Base-by-base conservation (phyloP, 2,797 vertebrate genomes). In the Hypotaenidia philippensis region DNA sequence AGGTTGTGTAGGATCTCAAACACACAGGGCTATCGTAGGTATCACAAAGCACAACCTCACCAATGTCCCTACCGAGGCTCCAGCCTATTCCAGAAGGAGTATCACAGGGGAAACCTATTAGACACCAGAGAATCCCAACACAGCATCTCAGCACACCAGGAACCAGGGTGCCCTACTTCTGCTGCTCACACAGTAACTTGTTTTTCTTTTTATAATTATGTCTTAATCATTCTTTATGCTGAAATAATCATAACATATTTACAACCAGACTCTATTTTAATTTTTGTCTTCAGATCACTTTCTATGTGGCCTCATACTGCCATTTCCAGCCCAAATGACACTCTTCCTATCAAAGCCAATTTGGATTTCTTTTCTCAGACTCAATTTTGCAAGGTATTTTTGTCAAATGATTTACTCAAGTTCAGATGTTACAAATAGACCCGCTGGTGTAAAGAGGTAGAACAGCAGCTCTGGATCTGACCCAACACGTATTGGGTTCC, bases 331-430 rank as follows among this genome's bases (percentile, higher is more conserved):
- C 95, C 94, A 65, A 65, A 77, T 94, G 87, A 96, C 91, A 88
- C 59, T 68, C 71, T 83, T 96, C 89, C 96, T 91, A 93, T 96
- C 88, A 90, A 78, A 95, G 88, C 85, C 83, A 74, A 93, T 82
- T 89, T 95, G 87, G 97, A 97, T 96, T 97, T 96, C 77, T 97
- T 97, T 97, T 95, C 96, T 96, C 90, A 97, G 95, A 84, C 75
- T 49, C 86, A 88, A 92, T 89, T 97, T 97, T 95, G 94, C 90
- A 87, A 94, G 75, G 47, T 87, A 84, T 84, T 93, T 93, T 82
- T 93, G 81, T 89, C 77, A 91, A 90, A 87, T 34, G 18, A 84
- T 89, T 96, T 94, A 87, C 93, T 94, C 63, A 52, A 70, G 56
- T 95, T 91, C 83, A 79, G 87, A 90, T 90, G 88, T 84, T 92